phyloP scores from a whole-genome alignment of 2,888 invertebrate species.

The Xanthorhoe spadicearia region DNA sequence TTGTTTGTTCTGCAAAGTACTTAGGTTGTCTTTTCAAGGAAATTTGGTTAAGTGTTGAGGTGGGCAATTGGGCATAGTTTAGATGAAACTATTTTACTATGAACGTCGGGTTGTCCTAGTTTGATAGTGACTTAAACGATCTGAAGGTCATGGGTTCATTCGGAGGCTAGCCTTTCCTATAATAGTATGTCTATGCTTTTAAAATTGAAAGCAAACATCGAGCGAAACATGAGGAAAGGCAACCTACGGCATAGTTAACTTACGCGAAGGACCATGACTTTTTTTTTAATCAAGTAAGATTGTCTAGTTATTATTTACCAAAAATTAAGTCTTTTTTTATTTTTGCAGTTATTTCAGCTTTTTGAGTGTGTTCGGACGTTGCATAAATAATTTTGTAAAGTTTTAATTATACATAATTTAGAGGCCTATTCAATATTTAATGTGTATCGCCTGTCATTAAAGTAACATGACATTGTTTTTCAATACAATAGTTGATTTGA shows the following conservation, averaged over 20 bases:
- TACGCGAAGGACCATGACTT: too few species aligned
- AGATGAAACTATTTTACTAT: not conserved
- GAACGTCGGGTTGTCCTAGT: not conserved
- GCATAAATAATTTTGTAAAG: too few species aligned
- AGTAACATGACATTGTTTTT: slow-evolving; percentile 10
- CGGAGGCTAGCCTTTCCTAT: too few species aligned
- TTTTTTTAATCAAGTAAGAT: too few species aligned
- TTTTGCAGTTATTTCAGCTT: too few species aligned
- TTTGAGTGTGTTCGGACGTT: too few species aligned
- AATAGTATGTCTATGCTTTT: too few species aligned
- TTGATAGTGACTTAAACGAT: not conserved
- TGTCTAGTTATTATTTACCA: too few species aligned
- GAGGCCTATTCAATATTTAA: not conserved
- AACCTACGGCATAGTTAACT: too few species aligned
- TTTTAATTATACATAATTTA: not conserved
- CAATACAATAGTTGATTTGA: slow-evolving; percentile 14
- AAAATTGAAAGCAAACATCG: too few species aligned
- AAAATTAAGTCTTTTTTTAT: too few species aligned
- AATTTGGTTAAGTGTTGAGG: slow-evolving; percentile 7
- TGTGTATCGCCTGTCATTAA: not conserved
- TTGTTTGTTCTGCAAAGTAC: slow-evolving; percentile 40
- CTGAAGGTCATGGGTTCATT: not conserved
- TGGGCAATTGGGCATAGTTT: not conserved
- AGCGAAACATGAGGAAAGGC: too few species aligned
- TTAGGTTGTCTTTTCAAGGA: slow-evolving; percentile 25